These are phyloP conservation scores for Pterocles burchelli DNA, from an alignment of 2,113 vertebrate species.

Conservation along the genomic window DNA sequence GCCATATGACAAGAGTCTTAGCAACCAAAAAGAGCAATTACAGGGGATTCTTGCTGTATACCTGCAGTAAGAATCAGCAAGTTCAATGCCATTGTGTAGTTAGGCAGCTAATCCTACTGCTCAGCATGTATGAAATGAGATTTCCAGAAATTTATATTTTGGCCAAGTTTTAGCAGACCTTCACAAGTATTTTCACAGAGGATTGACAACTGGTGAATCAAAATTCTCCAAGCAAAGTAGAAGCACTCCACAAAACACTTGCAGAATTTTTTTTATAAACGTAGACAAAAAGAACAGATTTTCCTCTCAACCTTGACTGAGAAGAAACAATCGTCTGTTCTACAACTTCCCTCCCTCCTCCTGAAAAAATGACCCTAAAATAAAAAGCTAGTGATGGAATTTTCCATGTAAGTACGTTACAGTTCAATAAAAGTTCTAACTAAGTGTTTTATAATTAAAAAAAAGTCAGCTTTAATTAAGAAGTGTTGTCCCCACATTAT, in stretches of 20 bases:
- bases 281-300: not conserved
- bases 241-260: not conserved
- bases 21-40: conserved; percentile 18
- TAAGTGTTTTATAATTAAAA: not conserved
- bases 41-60: not conserved
- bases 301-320: not conserved
- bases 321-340: conserved; percentile 6
- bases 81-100: not conserved
- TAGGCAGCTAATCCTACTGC: conserved; percentile 27
- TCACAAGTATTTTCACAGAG: not conserved
- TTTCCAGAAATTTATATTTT: conserved; percentile 9
- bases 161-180: not conserved
- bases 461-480: not conserved
- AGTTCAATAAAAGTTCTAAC: not conserved
- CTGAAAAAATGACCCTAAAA: not conserved
- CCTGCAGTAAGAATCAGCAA: not conserved
- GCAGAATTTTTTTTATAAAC: not conserved
- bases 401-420: not conserved
- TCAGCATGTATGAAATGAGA: conserved; percentile 29
- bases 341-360: not conserved
- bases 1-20: not conserved
- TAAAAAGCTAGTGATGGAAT: not conserved
- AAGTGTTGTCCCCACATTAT: not conserved
- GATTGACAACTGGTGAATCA: not conserved
- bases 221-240: not conserved